phyloP scores from a whole-genome alignment of 2,113 vertebrate genomes.

The Syrrhaptes paradoxus region DNA sequence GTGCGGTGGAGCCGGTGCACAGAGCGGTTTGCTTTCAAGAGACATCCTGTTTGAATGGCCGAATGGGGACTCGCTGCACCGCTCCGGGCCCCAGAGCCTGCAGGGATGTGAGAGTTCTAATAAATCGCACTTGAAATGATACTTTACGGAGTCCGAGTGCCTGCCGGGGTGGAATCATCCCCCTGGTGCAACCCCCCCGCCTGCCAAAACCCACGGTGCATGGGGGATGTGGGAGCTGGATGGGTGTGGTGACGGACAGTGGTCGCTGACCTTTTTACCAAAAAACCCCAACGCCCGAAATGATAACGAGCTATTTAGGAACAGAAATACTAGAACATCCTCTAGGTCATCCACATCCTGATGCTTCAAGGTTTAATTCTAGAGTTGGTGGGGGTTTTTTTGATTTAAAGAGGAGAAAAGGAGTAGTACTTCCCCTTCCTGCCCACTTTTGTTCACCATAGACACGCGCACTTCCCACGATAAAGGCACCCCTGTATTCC shows the following conservation, averaged over 20 bases:
- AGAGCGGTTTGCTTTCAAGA: not conserved
- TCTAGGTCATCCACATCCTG: not conserved
- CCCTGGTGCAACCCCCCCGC: not conserved
- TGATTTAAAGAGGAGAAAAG: constrained; percentile 9
- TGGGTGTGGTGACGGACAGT: not conserved
- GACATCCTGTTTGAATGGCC: not conserved
- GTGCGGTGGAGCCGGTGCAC: accelerated
- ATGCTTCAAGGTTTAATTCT: not conserved
- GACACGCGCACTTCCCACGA: not conserved
- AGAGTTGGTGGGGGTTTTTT: not conserved
- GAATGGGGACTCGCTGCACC: accelerated
- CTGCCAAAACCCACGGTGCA: accelerated
- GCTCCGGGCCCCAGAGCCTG: not conserved
- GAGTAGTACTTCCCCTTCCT: constrained; percentile 45
- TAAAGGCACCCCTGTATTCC: not conserved
- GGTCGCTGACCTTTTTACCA: not conserved
- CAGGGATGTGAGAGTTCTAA: not conserved
- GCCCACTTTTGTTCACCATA: not conserved
- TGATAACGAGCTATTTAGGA: not conserved
- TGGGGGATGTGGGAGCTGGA: not conserved
- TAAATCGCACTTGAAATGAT: not conserved
- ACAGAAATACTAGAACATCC: not conserved
- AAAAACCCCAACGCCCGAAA: not conserved
- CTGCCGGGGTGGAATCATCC: not conserved
- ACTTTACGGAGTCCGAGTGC: not conserved